phyloP scores from a whole-genome alignment of 2,113 vertebrate species.

The Passer montanus region DNA sequence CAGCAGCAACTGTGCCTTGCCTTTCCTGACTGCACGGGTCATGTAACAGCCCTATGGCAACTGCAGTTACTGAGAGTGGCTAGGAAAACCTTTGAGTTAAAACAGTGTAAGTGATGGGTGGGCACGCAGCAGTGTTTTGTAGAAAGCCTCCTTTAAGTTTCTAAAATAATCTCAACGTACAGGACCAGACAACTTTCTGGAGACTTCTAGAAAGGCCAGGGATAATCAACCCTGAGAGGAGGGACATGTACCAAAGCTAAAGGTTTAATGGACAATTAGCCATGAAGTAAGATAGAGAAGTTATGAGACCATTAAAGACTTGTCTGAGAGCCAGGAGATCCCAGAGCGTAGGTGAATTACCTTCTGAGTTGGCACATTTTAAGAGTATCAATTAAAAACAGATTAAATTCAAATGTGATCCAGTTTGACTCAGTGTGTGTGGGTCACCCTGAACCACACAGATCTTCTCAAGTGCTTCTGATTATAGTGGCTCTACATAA shows the following conservation, averaged over 20 bases:
- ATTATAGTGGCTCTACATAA: background rate
- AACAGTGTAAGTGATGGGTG: background rate
- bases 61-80: background rate
- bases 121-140: background rate
- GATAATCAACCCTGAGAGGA: background rate
- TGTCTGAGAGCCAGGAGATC: background rate
- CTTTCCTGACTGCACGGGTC: background rate
- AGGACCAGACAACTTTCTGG: background rate
- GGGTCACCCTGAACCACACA: background rate
- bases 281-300: background rate
- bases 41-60: background rate
- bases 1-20: background rate
- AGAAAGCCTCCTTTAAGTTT: background rate
- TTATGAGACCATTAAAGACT: background rate
- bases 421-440: background rate
- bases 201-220: background rate
- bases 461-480: background rate
- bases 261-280: background rate
- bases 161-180: background rate
- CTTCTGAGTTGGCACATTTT: background rate
- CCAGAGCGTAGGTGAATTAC: background rate
- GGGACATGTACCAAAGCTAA: background rate
- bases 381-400: conserved; percentile 8
- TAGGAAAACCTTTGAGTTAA: background rate
- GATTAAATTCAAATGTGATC: background rate